Evolutionary conservation across 2,888 invertebrate species (phyloP), one percentile per base, ranked within the genome.

Genomic region (Heliothis peltigera): DNA sequence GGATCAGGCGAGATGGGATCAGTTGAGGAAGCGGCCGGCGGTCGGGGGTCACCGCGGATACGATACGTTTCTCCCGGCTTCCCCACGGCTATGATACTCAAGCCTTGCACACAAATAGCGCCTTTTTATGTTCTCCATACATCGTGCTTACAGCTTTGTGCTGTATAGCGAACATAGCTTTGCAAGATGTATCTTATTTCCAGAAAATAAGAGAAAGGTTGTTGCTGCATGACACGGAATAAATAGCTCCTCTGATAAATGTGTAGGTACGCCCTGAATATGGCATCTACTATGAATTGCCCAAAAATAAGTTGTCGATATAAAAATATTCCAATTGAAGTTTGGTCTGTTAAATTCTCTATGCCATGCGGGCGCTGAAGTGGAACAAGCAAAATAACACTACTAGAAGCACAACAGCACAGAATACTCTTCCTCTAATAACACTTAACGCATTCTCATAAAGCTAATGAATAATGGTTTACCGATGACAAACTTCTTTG

Each of bases 21-120:
- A 85, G 76, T 84, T 95, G 94, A 95, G 91, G 87, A 93, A 95
- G 92, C 89, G 90, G 82, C 82, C 77, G 73, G 76, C 85, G 92
- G 90, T 93, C 92, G 87, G 80, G 84, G 95, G 92, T 93, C 92
- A 86, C 79, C 77, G 79, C 83, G 84, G 82, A 85, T 81, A 84
- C 92, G 89, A 94, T 95, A 91, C 89, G 87, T 95, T 92, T 84
- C 84, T 67, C 78, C 79, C 81, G 83, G 81, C 83, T 79, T 77
- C 76, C 75, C 68, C 67, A 75, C 46, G 64, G 77, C 74, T 73
- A 73, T 63, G 61, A 62, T 63, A 67, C 69, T 66, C 58, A 28
- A 28, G 70, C 43, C 52, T 56, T 62, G 59, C 52, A 60, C 47
- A 70, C 60, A 52, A 75, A 63, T 66, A 79, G 66, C 39, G 59